Evolutionary conservation across 23 tunicate genomes (phyloP), one percentile per base, ranked within the genome.

Genomic region (Ciona savignyi): DNA sequence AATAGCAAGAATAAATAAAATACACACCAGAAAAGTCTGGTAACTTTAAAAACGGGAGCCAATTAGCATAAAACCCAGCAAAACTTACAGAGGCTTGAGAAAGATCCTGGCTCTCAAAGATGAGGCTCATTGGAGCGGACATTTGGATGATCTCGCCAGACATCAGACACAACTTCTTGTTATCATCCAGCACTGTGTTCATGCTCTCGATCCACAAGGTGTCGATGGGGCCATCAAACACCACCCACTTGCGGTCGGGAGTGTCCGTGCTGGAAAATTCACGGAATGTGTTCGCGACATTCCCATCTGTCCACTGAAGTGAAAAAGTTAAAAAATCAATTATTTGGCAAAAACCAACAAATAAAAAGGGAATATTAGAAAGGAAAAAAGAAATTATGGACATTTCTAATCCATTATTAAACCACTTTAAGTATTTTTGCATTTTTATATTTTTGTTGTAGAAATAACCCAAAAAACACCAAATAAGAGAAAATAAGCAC

Each of bases 301-400:
- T 94, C 6, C 99, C 99, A 65, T 94, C 99, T 4, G 99, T 82
- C 99, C 99, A 94, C 97, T 91, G 69, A n/a, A n/a, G n/a, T n/a
- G n/a, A n/a, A n/a, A n/a, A n/a, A n/a, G n/a, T n/a, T n/a, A n/a
- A n/a, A n/a, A n/a, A n/a, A n/a, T n/a, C n/a, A n/a, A n/a, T n/a
- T n/a, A n/a, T n/a, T n/a, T n/a, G n/a, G n/a, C n/a, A n/a, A n/a
- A n/a, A n/a, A n/a, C n/a, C n/a, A n/a, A n/a, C n/a, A n/a, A n/a
- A n/a, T n/a, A n/a, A n/a, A n/a, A n/a, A n/a, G n/a, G n/a, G n/a
- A n/a, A n/a, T n/a, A n/a, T n/a, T n/a, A n/a, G n/a, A n/a, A n/a
- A n/a, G n/a, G n/a, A n/a, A n/a, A n/a, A n/a, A n/a, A n/a, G n/a
- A n/a, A n/a, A n/a, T n/a, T n/a, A n/a, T n/a, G n/a, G n/a, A n/a